Conservation (phyloP, 2,797 vertebrate species). For the Tachyglossus aculeatus region DNA sequence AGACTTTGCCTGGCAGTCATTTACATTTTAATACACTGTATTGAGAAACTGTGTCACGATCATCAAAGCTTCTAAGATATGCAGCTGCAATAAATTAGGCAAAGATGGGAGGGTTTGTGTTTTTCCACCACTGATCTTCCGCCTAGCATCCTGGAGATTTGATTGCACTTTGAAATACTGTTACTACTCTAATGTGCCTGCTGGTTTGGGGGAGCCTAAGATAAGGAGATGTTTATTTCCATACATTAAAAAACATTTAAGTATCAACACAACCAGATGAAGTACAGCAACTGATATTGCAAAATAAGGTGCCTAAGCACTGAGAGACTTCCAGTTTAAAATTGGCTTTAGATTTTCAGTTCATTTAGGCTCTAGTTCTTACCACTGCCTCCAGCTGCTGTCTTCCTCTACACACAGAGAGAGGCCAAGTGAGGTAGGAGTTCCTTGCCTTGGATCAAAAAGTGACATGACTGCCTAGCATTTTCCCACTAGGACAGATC, state of each 20-base stretch:
- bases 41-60: conserved; percentile 16
- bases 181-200: background rate
- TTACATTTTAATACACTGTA: conserved; percentile 28
- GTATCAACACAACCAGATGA: conserved; percentile 6
- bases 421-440: too few species aligned
- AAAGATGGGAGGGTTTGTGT: background rate
- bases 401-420: too few species aligned
- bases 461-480: too few species aligned
- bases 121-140: conserved; percentile 17
- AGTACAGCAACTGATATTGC: conserved; percentile 21
- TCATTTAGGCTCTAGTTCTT: too few species aligned
- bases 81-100: conserved; percentile 12
- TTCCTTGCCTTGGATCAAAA: too few species aligned
- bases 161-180: conserved; percentile 10
- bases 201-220: background rate
- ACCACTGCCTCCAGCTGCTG: too few species aligned
- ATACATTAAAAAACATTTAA: conserved; percentile 7
- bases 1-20: conserved; percentile 31
- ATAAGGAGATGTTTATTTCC: conserved; percentile 18
- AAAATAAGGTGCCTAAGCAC: conserved; percentile 22
- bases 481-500: too few species aligned
- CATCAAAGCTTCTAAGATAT: background rate
- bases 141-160: conserved; percentile 4
- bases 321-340: conserved; percentile 43
- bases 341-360: conserved; percentile 20